Percentiles rank a stretch among this genome's conserved stretches.
Evolutionary conservation across 2,113 vertebrate genomes (phyloP).

Genomic region (Phoxinus phoxinus): DNA sequence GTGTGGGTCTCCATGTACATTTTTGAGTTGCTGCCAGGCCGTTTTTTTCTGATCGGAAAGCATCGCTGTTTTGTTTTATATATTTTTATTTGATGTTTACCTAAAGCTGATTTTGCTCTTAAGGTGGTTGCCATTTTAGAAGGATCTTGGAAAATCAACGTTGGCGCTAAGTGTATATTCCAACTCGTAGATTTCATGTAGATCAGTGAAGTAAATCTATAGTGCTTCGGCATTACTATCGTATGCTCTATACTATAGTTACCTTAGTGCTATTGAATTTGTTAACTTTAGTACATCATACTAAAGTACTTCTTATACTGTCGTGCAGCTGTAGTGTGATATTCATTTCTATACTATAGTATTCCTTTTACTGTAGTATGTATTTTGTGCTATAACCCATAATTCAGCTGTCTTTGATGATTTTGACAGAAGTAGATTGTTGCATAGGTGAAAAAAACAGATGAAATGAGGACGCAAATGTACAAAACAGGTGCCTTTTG

Average conservation of each 20-base stretch:
- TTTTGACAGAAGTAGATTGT: constrained; percentile 55
- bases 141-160: constrained; percentile 11
- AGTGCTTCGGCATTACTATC: constrained; percentile 35
- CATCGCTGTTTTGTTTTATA: constrained; percentile 48
- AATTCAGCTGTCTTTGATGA: constrained; percentile 55
- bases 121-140: constrained; percentile 36
- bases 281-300: constrained; percentile 39
- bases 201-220: constrained; percentile 5
- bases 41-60: constrained; percentile 36
- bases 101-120: constrained; percentile 49
- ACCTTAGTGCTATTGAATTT: constrained; percentile 13
- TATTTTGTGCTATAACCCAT: constrained; percentile 59
- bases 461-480: constrained; percentile 48
- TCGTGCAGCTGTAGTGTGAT: constrained; percentile 6
- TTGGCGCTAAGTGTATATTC: constrained; percentile 50
- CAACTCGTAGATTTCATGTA: constrained; percentile 19
- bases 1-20: constrained; percentile 52
- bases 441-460: constrained; percentile 44
- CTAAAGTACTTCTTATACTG: constrained; percentile 39
- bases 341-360: constrained; percentile 35
- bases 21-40: constrained; percentile 49
- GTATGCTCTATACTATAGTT: constrained; percentile 18
- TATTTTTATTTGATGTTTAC: constrained; percentile 65
- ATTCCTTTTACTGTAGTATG: constrained; percentile 41
- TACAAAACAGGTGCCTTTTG: constrained; percentile 75